Conservation (phyloP, 2,888 invertebrate genomes). For the Pteria penguin region DNA sequence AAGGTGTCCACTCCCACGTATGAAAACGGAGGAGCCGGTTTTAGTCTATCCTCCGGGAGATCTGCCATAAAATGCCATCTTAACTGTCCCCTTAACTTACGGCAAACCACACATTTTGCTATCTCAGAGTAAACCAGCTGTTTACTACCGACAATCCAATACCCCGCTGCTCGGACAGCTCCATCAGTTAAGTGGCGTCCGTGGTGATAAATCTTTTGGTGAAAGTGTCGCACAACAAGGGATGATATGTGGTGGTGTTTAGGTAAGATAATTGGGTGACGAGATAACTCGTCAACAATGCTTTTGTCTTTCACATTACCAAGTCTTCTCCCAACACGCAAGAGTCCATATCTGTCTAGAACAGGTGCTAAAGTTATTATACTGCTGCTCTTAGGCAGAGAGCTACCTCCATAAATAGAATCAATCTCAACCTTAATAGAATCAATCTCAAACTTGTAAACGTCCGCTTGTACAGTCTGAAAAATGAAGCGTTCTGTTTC, state of each 20-base stretch:
- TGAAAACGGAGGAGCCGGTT: constrained; percentile 27
- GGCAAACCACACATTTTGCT: constrained; percentile 16
- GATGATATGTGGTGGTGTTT: background rate
- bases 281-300: background rate
- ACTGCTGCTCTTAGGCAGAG: background rate
- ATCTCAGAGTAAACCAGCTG: constrained; percentile 13
- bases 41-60: constrained; percentile 19
- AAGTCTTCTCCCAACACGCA: constrained; percentile 17
- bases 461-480: constrained; percentile 19
- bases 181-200: constrained; percentile 19
- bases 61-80: constrained; percentile 22
- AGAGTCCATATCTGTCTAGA: background rate
- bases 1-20: constrained; percentile 31
- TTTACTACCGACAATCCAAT: constrained; percentile 27
- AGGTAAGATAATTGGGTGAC: constrained; percentile 18
- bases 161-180: constrained; percentile 18
- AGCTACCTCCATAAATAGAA: background rate
- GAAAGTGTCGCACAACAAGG: background rate
- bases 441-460: constrained; percentile 22
- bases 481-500: constrained; percentile 36
- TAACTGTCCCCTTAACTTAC: constrained; percentile 9
- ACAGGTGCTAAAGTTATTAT: background rate
- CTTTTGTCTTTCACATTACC: background rate
- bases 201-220: constrained; percentile 7
- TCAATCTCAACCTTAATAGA: background rate